Evolutionary conservation across 2,113 vertebrate genomes (phyloP), one percentile per base, ranked within the genome.

Genomic region (Gobio gobio): DNA sequence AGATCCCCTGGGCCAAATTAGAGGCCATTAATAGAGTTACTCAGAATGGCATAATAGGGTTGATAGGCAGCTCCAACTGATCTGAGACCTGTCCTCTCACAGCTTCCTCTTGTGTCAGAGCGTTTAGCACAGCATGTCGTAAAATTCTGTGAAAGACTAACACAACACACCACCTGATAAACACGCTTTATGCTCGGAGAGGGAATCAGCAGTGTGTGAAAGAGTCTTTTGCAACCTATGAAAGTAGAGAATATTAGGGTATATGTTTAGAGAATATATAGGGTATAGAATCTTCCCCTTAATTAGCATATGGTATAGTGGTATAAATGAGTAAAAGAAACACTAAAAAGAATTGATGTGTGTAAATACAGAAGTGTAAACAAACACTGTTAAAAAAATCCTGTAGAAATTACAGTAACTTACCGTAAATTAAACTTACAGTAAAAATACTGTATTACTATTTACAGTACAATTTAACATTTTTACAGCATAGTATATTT

Each of bases 21-120:
- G 84, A 87, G 74, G 63, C 86, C 90, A 89, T 90, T 89, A 88
- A 87, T 87, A 64, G 68, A 90, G 87, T 88, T 86, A 87, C 83
- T 68, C 68, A 79, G 86, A 89, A 83, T 18, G 43, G 83, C 84
- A 78, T 84, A 84, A 87, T 58, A 85, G 81, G 77, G 74, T 45
- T 85, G 85, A 72, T 20, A 47, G 61, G 88, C 47, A 72, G 84
- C 79, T 80, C 78, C 83, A 72, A 47, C 88, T 85, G 88, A 86
- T 89, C 78, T 13, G 78, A 59, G 85, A 86, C 77, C 85, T 51
- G 70, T 68, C 77, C 59, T 51, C 20, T 83, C 83, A 54, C 84
- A 74, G 87, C 63, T 22, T 24, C 54, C 45, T 76, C 68, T 59
- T 68, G 80, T 89, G 83, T 89, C 75, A 26, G 24, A 74, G 76